Conservation (phyloP, 30 jellyfish, hydroid and myxozoan genomes). For the Pseudorhiza aurosa region DNA sequence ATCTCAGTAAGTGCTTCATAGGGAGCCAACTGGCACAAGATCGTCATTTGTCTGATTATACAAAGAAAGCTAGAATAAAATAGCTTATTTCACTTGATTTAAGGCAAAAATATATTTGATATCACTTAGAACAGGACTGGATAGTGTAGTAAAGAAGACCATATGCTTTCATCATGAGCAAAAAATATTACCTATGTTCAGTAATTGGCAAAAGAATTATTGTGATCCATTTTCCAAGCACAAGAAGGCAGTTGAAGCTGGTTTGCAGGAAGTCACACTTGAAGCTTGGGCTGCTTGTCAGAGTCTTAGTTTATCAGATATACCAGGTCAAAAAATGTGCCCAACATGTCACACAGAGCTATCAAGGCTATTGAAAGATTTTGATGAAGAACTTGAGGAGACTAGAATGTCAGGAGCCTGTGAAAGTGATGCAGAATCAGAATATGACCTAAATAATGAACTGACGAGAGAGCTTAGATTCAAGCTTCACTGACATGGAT, state of each 20-base stretch:
- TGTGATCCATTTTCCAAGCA: slow-evolving; percentile 12
- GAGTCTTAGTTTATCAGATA: neutral
- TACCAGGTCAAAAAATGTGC: slow-evolving; percentile 60
- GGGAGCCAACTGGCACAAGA: no score
- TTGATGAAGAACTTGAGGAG: neutral
- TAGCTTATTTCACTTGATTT: no score
- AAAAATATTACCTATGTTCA: neutral
- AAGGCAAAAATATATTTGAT: no score
- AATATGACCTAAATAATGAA: slow-evolving; percentile 1
- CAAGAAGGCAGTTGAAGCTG: slow-evolving; percentile 3
- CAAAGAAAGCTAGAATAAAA: no score
- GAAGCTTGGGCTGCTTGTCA: neutral
- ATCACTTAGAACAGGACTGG: slow-evolving; percentile 12
- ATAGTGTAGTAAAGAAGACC: neutral
- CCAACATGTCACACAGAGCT: slow-evolving; percentile 2
- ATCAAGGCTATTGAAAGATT: neutral
- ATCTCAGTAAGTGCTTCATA: no score
- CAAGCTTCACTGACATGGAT: no score
- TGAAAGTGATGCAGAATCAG: slow-evolving; percentile 19
- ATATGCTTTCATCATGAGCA: no score
- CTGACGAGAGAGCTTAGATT: slow-evolving; percentile 20
- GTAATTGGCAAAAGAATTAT: neutral
- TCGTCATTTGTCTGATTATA: no score
- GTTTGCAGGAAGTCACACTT: neutral
- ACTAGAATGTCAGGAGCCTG: no score